phyloP scores from a whole-genome alignment of 2,888 invertebrate species.

The Sphinx pinastri region DNA sequence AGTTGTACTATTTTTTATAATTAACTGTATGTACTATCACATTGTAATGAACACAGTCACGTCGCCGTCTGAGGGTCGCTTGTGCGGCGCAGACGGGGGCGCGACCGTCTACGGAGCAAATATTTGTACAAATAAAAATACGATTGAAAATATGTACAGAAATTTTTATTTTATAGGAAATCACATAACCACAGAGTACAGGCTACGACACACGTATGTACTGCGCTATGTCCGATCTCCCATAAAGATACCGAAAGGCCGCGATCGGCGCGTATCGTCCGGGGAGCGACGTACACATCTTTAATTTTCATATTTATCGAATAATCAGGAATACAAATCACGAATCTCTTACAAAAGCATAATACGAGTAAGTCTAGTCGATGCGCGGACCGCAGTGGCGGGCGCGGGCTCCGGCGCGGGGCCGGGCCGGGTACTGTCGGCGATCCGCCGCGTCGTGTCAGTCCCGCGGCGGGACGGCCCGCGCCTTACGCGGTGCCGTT shows the following conservation, averaged over 20 bases:
- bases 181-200: conserved; percentile 70
- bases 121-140: conserved; percentile 73
- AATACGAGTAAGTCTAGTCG: conserved; percentile 74
- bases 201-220: conserved; percentile 65
- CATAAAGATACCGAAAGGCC: conserved; percentile 65
- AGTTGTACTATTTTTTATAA: conserved; percentile 64
- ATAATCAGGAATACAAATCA: conserved; percentile 83
- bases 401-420: conserved; percentile 38
- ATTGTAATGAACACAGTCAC: conserved; percentile 21
- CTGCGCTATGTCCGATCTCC: conserved; percentile 67
- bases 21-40: conserved; percentile 40
- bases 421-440: conserved; percentile 30
- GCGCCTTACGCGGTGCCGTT: conserved; percentile 85
- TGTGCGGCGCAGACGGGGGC: conserved; percentile 33
- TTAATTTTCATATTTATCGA: conserved; percentile 74
- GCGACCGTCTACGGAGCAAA: conserved; percentile 31
- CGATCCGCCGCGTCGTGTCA: conserved; percentile 32
- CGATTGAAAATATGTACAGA: conserved; percentile 82
- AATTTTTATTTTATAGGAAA: conserved; percentile 80
- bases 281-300: conserved; percentile 77
- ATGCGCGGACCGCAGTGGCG: conserved; percentile 33
- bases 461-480: conserved; percentile 31
- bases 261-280: conserved; percentile 66
- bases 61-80: conserved; percentile 36
- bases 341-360: conserved; percentile 83